Evolutionary conservation across 2,797 vertebrate genomes (phyloP).

Genomic region (Kryptopterus vitreolus): DNA sequence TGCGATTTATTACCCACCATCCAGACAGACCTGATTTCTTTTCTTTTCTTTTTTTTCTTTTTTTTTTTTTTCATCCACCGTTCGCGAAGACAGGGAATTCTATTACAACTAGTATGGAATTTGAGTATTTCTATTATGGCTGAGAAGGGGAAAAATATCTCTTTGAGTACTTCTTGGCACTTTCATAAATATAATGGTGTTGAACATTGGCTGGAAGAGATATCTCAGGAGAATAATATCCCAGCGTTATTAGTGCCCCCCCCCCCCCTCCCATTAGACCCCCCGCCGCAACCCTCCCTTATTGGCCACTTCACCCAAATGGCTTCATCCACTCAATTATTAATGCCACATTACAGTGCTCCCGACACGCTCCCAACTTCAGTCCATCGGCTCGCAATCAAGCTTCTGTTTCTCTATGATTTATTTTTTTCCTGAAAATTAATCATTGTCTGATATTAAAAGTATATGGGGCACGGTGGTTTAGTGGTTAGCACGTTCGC

Average conservation of each 20-base stretch:
- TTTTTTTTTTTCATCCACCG: neutral
- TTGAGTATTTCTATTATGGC: neutral
- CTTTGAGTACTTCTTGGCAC: neutral
- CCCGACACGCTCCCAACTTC: slow-evolving; percentile 16
- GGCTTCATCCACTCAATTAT: slow-evolving; percentile 39
- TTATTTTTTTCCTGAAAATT: slow-evolving; percentile 6
- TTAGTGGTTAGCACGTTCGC: no score
- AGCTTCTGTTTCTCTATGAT: neutral
- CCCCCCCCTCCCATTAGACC: neutral
- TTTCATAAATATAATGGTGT: neutral
- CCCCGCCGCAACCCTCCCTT: no score
- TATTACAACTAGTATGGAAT: slow-evolving; percentile 12
- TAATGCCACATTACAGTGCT: slow-evolving; percentile 32
- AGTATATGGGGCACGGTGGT: no score
- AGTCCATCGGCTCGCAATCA: neutral
- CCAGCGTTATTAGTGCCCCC: neutral
- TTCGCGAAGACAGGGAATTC: slow-evolving; percentile 15
- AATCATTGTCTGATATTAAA: neutral
- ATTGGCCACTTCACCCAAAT: slow-evolving; percentile 30
- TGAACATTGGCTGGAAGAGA: neutral
- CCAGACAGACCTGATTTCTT: slow-evolving; percentile 30
- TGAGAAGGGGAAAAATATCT: neutral
- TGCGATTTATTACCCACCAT: slow-evolving; percentile 36
- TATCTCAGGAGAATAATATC: slow-evolving; percentile 26
- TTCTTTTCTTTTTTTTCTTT: slow-evolving; percentile 5